These are phyloP conservation scores for Phymastichus coffea DNA, from an alignment of 1,140 invertebrate species.

Conservation along the genomic window DNA sequence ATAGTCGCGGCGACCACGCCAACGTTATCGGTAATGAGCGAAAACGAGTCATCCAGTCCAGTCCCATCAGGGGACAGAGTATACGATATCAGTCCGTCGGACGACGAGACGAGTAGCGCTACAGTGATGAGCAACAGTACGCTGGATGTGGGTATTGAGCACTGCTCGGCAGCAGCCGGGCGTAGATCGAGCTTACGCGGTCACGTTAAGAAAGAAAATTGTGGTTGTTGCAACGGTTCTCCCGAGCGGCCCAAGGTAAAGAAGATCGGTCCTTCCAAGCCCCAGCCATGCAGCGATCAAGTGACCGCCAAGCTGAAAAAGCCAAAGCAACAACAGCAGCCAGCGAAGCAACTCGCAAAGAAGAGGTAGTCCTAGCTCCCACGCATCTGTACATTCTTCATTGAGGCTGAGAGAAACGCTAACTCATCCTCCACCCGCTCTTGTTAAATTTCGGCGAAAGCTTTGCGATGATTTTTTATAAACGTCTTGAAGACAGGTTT, in stretches of 20 bases:
- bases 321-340: background rate
- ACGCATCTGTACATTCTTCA: conserved; percentile 29
- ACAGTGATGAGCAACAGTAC: conserved; percentile 2
- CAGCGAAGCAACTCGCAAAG: conserved; percentile 46
- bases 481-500: too few species aligned
- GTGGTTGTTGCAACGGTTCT: conserved; percentile 57
- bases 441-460: too few species aligned
- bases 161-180: conserved; percentile 34
- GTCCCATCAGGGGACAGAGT: conserved; percentile 41
- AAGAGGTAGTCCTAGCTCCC: conserved; percentile 56
- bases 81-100: conserved; percentile 43
- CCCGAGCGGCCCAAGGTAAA: conserved; percentile 51
- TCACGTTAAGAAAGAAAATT: conserved; percentile 59
- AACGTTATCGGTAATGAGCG: conserved; percentile 33
- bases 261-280: conserved; percentile 37
- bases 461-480: too few species aligned
- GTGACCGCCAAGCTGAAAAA: background rate
- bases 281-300: background rate
- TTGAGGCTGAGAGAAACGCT: background rate
- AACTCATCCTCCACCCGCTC: background rate
- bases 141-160: background rate
- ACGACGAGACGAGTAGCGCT: conserved; percentile 44
- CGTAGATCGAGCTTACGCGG: conserved; percentile 56
- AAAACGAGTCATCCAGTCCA: conserved; percentile 29
- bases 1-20: conserved; percentile 26